Evolutionary conservation across 2,113 vertebrate genomes (phyloP).

Genomic region (Mastomys coucha): DNA sequence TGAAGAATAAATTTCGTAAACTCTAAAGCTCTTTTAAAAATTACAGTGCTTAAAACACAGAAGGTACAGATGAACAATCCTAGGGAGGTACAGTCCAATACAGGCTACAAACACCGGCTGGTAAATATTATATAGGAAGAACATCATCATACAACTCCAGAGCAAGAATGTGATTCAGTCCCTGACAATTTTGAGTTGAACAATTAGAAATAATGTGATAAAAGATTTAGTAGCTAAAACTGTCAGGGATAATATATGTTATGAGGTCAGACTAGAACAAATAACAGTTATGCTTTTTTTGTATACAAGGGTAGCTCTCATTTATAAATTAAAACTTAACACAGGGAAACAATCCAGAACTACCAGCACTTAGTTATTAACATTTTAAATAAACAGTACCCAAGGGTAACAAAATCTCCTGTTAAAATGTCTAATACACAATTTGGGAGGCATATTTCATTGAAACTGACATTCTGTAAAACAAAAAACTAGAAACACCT

Average conservation of each 20-base stretch:
- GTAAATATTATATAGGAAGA: constrained; percentile 15
- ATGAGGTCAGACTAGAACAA: constrained; percentile 31
- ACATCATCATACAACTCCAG: background rate
- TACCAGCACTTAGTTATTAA: constrained; percentile 45
- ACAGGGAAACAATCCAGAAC: constrained; percentile 46
- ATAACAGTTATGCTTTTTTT: background rate
- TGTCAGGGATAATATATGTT: background rate
- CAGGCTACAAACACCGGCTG: background rate
- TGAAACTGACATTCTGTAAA: constrained; percentile 33
- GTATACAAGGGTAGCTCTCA: constrained; percentile 16
- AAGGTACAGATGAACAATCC: constrained; percentile 6
- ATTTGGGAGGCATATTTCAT: background rate
- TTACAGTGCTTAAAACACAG: background rate
- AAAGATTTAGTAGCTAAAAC: constrained; percentile 40
- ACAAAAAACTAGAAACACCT: constrained; percentile 19
- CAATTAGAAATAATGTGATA: constrained; percentile 33
- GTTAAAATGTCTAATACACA: constrained; percentile 36
- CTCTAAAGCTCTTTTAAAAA: constrained; percentile 17
- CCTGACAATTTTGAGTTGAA: constrained; percentile 20
- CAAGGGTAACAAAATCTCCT: constrained; percentile 39
- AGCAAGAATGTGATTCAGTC: constrained; percentile 19
- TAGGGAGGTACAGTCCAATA: background rate
- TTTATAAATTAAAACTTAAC: constrained; percentile 61
- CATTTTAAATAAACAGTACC: constrained; percentile 35
- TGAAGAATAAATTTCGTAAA: background rate